phyloP scores from a whole-genome alignment of 1,140 invertebrate genomes.

The Drosophila bocki region DNA sequence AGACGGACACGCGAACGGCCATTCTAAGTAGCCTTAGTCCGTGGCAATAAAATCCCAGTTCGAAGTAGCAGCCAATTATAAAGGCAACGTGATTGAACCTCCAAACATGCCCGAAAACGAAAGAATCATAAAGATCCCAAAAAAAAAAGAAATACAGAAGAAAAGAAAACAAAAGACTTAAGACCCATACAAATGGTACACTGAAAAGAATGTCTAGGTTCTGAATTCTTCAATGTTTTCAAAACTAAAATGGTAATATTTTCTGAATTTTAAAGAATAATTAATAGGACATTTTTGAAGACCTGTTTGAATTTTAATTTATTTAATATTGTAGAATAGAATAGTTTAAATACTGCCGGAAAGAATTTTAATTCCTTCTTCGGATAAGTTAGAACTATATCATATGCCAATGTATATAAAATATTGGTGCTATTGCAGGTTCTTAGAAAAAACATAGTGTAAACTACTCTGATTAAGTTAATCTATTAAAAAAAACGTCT shows the following conservation, averaged over 20 bases:
- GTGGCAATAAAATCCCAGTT: constrained; percentile 41
- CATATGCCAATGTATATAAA: too few species aligned
- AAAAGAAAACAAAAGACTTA: constrained; percentile 22
- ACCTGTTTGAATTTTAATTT: neutral
- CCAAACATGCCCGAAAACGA: constrained; percentile 29
- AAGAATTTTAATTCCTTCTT: neutral
- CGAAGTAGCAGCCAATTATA: constrained; percentile 38
- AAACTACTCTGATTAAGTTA: too few species aligned
- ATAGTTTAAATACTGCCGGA: neutral
- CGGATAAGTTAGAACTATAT: neutral
- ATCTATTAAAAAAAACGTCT: too few species aligned
- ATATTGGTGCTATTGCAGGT: too few species aligned
- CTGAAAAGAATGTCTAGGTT: constrained; percentile 13
- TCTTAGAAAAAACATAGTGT: too few species aligned
- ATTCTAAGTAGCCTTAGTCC: constrained; percentile 44
- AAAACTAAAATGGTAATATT: neutral
- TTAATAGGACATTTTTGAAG: too few species aligned
- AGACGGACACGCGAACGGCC: constrained; percentile 14
- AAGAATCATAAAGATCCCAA: constrained; percentile 26
- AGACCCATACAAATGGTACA: constrained; percentile 20
- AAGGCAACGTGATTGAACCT: constrained; percentile 41
- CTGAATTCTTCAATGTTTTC: neutral
- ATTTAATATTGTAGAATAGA: neutral
- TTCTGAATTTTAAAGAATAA: too few species aligned
- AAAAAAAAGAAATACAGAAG: constrained; percentile 1